Conservation (phyloP, 2,888 invertebrate genomes). For the Himalopsyche tibetana region DNA sequence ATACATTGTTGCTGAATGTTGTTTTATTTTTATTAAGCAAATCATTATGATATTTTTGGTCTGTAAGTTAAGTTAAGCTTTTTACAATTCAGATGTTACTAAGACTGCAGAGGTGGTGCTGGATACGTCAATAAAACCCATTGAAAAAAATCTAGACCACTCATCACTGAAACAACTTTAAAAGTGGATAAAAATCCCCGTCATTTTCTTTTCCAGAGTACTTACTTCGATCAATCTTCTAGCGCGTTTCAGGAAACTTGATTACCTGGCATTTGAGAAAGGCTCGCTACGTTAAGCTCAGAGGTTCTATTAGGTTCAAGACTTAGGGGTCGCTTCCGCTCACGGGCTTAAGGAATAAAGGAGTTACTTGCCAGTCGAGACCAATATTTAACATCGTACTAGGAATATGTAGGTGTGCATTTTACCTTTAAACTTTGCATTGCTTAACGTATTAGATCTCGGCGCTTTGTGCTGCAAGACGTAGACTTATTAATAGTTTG, state of each 20-base stretch:
- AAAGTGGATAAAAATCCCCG: conserved; percentile 3
- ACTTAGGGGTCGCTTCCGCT: conserved; percentile 22
- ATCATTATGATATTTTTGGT: too few relatives aligned
- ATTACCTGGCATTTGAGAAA: conserved; percentile 53
- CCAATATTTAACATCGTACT: neutral
- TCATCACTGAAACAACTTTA: too few relatives aligned
- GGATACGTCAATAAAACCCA: too few relatives aligned
- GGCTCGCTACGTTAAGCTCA: conserved; percentile 22
- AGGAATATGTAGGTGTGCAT: neutral
- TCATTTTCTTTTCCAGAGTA: conserved; percentile 8
- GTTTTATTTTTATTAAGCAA: too few relatives aligned
- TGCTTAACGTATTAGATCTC: neutral
- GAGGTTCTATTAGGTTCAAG: conserved; percentile 26
- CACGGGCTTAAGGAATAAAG: neutral
- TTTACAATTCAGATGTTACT: too few relatives aligned
- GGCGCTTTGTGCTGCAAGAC: too few relatives aligned
- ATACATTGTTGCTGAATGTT: too few relatives aligned
- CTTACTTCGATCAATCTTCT: conserved; percentile 49
- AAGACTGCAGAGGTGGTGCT: too few relatives aligned
- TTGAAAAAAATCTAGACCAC: too few relatives aligned
- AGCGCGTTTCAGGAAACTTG: conserved; percentile 50
- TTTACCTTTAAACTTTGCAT: neutral
- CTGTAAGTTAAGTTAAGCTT: too few relatives aligned
- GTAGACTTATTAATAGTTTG: too few relatives aligned
- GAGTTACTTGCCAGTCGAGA: conserved; percentile 20